Evolutionary conservation across 2,113 vertebrate species (phyloP), one percentile per base, ranked within the genome.

Genomic region (Rhinolophus ferrumequinum): DNA sequence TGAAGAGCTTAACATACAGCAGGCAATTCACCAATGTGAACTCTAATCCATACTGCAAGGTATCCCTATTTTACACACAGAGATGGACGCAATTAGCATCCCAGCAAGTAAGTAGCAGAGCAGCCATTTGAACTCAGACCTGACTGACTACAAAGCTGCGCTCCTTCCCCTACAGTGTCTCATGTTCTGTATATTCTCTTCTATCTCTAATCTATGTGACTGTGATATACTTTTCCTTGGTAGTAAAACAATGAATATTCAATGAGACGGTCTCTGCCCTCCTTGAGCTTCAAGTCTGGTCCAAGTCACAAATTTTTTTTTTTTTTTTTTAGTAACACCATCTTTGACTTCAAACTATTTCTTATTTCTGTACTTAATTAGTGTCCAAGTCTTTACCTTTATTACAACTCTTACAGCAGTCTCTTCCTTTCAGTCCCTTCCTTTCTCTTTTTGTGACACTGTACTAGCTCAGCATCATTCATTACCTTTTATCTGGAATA

Each of bases 341-440:
- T n/a, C 62, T 95, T 73, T 72, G 56, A 88, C 47, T 92, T 89
- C 58, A 75, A 87, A 86, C 26, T 54, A 38, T 35, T 80, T 93
- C 26, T 50, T 93, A 6, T 87, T 21, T 77, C 38, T 56, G 14
- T 69, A 80, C 79, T 58, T 87, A 95, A 56, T 56, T 87, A 95
- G 66, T 85, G 38, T 50, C 11, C 22, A 84, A 76, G 54, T 18
- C 14, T 85, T 92, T 69, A 95, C 4, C 30, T 85, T 88, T 73
- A 91, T 35, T 38, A 62, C 2, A 38, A 38, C 10, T 94, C 21
- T 58, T 67, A 24, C 0, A 62, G 58, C 18, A 86, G 28, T 50
- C 38, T 69, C 35, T 87, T 77, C 41, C 12, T n/a, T 79, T 72
- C 58, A 52, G 16, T 69, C 56, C 30, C 67, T 38, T 76, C 41